Base-by-base conservation (phyloP, 53 echinoderm and acorn worm genomes). In the Zoroaster sp. region DNA sequence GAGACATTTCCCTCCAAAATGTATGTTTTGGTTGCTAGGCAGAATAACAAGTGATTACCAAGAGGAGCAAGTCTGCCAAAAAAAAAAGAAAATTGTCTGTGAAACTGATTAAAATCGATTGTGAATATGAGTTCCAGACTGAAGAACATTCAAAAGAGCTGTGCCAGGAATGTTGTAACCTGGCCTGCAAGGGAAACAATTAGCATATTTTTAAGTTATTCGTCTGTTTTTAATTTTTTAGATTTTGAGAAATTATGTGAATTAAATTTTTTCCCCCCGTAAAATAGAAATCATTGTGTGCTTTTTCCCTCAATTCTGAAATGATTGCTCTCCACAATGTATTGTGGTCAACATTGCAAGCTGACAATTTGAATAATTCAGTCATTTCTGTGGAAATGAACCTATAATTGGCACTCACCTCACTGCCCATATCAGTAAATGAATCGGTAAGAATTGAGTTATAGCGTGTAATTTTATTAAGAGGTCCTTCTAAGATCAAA, bases 1-100 rank as follows among this genome's bases (percentile, higher is more conserved):
- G 41, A 81, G 81, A 67, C 80, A 59, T 65, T 81, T 67, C 41
- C 68, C 42, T 41, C 75, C 46, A 67, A 44, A 55, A 78, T 38
- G 39, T 20, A 32, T 76, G 41, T 30, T 76, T 32, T 4, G 33
- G 30, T 31, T 49, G 47, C 44, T 51, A 46, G 13, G 47, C 31
- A 15, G 51, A 47, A 47, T 9, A 46, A 49, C 32, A 30, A 12
- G 47, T 25, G 42, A 49, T 49, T 76, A 31, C 17, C 45, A 70
- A 33, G 37, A 36, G 70, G 34, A 36, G 70, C 17, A 17, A 18
- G 32, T 17, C 31, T 11, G 21, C 2, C 11, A 47, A 47, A 5
- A n/a, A 55, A 20, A 18, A 59, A 28, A 59, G 28, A 59, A 28
- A 0, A 28, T 28, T 28, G 28, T 21, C 63, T 59, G 63, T 59